Base-by-base conservation (phyloP, 2,888 invertebrate genomes). In the Syritta pipiens region DNA sequence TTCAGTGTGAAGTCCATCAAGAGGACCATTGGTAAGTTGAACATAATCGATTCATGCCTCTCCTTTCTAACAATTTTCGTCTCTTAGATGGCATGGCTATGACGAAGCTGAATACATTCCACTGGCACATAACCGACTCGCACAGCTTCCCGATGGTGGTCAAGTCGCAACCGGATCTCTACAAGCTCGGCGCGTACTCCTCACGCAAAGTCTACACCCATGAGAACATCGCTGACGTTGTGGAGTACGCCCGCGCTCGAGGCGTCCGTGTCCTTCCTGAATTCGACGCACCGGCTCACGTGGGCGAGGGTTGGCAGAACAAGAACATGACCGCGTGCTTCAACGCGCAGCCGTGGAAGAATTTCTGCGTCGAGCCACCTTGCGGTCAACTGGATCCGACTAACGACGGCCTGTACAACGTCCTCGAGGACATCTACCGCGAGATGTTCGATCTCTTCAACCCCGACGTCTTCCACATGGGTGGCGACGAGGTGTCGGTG, bases 91-190 rank as follows among this genome's bases (percentile, higher is more conserved):
- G 92, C 0, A 97, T 98, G 97, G 93, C 95, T 0, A 92, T 94
- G 86, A 95, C 95, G 22, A 98, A 98, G 87, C 86, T 98, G 84
- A 98, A 98, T 86, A 94, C 95, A 0, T 95, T 98, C 90, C 98
- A 98, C 85, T 98, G 97, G 97, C 96, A 96, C 84, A 94, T 96
- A 57, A 96, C 95, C 0, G 98, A 98, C 88, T 94, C 95, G 12
- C 97, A 97, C 82, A 97, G 97, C 83, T 98, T 98, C 86, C 98
- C 98, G 0, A 94, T 96, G 84, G 93, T 94, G 65, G 92, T 95
- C 0, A 91, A 91, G 84, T 92, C 92, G n/a, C 91, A 91, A 81
- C 96, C 96, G 0, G 90, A 94, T 44, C 87, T 96, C 7, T 90
- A 93, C 2, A 92, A 92, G 82, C 91, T 93, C 12, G 98, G 98